Evolutionary conservation across 2,888 invertebrate species (phyloP).

Genomic region (Chalcosyrphus nemorum): DNA sequence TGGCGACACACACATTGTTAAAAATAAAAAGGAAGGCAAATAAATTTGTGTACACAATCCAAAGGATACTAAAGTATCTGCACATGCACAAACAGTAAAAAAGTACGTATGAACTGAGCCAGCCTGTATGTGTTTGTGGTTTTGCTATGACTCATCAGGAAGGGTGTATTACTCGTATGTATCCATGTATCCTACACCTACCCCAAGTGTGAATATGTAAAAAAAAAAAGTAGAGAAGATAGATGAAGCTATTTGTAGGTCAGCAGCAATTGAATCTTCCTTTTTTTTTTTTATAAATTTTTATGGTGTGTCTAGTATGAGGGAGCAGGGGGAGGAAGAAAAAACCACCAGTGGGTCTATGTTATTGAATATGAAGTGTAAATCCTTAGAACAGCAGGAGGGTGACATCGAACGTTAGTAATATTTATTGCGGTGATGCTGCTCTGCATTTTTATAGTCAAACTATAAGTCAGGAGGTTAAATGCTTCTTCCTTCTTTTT

Average conservation of each 20-base stretch:
- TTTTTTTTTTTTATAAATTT: constrained; percentile 20
- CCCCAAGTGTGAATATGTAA: constrained; percentile 41
- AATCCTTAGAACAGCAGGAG: constrained; percentile 42
- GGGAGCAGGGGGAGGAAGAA: background rate
- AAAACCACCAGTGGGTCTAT: too few relatives aligned
- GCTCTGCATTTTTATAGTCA: constrained; percentile 58
- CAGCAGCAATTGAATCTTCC: constrained; percentile 63
- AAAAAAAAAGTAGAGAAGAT: constrained; percentile 12
- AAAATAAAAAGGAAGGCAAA: constrained; percentile 24
- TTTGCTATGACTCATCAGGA: constrained; percentile 57
- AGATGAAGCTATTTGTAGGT: constrained; percentile 69
- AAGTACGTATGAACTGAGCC: background rate
- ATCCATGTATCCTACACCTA: constrained; percentile 35
- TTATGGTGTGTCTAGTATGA: background rate
- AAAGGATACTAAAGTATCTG: constrained; percentile 49
- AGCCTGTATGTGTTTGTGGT: constrained; percentile 19
- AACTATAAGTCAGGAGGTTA: constrained; percentile 36
- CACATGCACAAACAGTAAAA: constrained; percentile 34
- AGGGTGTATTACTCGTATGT: background rate
- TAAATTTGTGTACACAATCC: constrained; percentile 23
- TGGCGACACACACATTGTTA: constrained; percentile 51
- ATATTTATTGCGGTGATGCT: constrained; percentile 57
- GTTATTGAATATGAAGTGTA: constrained; percentile 64
- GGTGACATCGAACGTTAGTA: constrained; percentile 38
- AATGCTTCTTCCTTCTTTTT: too few relatives aligned